Conservation (phyloP, 2,113 vertebrate species). For the Neogobius melanostomus region DNA sequence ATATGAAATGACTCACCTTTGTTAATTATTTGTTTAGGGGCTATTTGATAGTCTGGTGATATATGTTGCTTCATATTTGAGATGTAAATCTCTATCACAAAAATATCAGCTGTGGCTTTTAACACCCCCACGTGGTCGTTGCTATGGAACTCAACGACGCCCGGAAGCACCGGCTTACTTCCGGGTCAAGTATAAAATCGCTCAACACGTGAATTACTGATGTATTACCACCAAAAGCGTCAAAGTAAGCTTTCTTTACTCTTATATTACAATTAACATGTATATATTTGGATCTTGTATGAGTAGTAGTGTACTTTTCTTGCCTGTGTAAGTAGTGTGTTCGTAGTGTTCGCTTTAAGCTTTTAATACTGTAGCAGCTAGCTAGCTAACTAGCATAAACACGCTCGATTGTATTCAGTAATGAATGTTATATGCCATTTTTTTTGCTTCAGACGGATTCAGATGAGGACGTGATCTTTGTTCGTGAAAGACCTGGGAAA, state of each 20-base stretch:
- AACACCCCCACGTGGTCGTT: conserved; percentile 8
- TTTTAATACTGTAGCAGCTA: background rate
- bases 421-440: background rate
- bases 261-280: accelerated
- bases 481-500: conserved; percentile 24
- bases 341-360: background rate
- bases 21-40: too few relatives aligned
- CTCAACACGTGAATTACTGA: conserved; percentile 57
- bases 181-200: conserved; percentile 25
- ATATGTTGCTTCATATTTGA: too few relatives aligned
- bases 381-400: background rate
- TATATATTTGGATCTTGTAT: accelerated
- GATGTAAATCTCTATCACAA: too few relatives aligned
- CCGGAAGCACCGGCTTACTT: conserved; percentile 37
- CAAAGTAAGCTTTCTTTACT: conserved; percentile 39
- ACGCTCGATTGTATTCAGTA: background rate
- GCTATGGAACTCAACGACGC: conserved; percentile 23
- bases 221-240: conserved; percentile 20
- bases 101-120: background rate
- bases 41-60: too few relatives aligned
- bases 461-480: conserved; percentile 50
- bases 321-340: background rate
- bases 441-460: conserved; percentile 44
- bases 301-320: background rate
- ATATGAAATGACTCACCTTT: too few relatives aligned